A percentile compares a stretch with the other conserved stretches of the same genome.
These are phyloP conservation scores for Gymnocypris eckloni DNA, from an alignment of 2,797 vertebrate species.

Conservation along the genomic window DNA sequence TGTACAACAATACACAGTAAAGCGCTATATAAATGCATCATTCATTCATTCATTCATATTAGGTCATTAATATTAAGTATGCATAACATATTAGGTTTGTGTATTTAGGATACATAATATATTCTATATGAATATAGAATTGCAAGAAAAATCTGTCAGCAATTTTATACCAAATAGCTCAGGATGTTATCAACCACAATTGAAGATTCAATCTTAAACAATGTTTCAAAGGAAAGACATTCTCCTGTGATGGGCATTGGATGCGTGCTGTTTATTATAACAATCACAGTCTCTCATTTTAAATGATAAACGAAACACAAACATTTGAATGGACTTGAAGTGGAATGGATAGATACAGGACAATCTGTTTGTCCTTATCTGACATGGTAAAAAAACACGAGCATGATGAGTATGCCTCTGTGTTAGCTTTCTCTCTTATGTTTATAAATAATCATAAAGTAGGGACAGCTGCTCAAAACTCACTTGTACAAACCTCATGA, in stretches of 20 bases:
- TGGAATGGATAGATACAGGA: not conserved
- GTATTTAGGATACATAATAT: not conserved
- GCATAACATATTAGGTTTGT: not conserved
- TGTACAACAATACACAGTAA: too few species aligned
- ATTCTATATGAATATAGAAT: not conserved
- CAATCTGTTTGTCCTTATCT: slow-evolving; percentile 27
- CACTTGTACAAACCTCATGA: slow-evolving; percentile 18
- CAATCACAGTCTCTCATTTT: not conserved
- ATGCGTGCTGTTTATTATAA: not conserved
- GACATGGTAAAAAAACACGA: slow-evolving; percentile 11
- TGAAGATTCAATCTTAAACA: not conserved
- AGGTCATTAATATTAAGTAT: too few species aligned
- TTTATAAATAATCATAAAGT: slow-evolving; percentile 43
- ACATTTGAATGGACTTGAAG: slow-evolving; percentile 29
- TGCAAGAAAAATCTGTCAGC: not conserved
- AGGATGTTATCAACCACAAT: not conserved
- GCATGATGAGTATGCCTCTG: not conserved
- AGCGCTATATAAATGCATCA: too few species aligned
- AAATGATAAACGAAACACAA: slow-evolving; percentile 29
- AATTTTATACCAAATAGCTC: not conserved
- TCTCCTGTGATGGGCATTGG: not conserved
- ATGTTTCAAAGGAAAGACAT: not conserved
- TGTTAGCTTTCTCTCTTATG: slow-evolving; percentile 22
- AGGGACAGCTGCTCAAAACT: slow-evolving; percentile 25
- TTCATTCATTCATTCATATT: too few species aligned